Base-by-base conservation (phyloP, 2,888 invertebrate genomes). In the Meganola albula region DNA sequence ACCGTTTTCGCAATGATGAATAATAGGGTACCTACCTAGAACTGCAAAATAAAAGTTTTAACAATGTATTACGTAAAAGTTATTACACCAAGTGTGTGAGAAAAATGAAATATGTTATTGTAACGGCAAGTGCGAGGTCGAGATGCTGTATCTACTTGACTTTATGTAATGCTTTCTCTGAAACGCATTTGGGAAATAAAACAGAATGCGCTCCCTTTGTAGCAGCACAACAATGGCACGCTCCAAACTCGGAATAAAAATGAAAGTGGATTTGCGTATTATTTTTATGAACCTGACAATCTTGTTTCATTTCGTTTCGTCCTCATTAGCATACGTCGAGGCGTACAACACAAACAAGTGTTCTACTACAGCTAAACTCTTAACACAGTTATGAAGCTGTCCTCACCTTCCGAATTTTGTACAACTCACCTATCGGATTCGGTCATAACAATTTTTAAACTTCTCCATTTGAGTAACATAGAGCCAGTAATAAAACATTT, bases 201-300 rank as follows among this genome's bases (percentile, higher is more conserved):
- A 63, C 56, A 62, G 64, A 65, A 66, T 69, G 61, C 63, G 65
- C 57, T 72, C 70, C 72, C 69, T 69, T 71, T 73, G 72, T 71
- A 52, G 52, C 46, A 44, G 46, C 53, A 53, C 45, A 74, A 83
- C 79, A 80, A 82, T 80, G 56, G 70, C 49, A 37, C 71, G 62
- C 72, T 20, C 78, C 77, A 75, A 80, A 76, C 77, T 78, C 53
- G 45, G 60, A 73, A 73, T 65, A 78, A 84, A 82, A 84, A 82
- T 74, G 84, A 84, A 84, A 84, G 84, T 84, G 82, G 79, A 79
- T 70, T 74, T 63, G 73, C 76, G 61, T 78, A 77, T 79, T 82
- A 78, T 82, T 76, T 76, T 75, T 74, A 74, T 73, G 73, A 78
- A 77, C 69, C 69, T 58, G 79, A 69, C 74, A 70, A 70, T 79